Evolutionary conservation across 2,113 vertebrate genomes (phyloP).

Genomic region (Mormyrus lacerda): DNA sequence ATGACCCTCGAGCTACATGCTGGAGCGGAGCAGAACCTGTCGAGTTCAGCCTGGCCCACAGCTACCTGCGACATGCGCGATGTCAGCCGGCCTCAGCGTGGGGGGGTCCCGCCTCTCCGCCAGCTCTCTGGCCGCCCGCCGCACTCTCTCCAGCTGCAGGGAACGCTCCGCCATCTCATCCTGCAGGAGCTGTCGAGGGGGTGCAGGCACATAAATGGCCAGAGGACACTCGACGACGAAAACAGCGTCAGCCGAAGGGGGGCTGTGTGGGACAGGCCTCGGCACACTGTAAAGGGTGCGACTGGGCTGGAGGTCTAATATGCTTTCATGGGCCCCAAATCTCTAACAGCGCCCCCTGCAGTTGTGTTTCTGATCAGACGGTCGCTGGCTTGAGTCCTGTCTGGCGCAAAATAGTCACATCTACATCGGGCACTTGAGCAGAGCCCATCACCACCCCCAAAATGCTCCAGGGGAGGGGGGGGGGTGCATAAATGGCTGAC

Average conservation of each 20-base stretch:
- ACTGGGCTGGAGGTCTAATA: neutral
- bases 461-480: neutral
- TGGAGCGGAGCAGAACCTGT: too few species aligned
- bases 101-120: slow-evolving; percentile 74
- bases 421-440: neutral
- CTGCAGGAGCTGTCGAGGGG: slow-evolving; percentile 69
- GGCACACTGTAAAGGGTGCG: neutral
- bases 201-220: neutral
- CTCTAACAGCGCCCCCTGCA: neutral
- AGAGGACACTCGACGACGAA: neutral
- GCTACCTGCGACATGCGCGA: slow-evolving; percentile 76
- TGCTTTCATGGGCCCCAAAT: neutral
- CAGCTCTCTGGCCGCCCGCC: slow-evolving; percentile 71
- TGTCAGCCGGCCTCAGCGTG: slow-evolving; percentile 59
- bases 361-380: neutral
- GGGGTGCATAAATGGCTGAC: neutral
- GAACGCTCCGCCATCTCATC: slow-evolving; percentile 84
- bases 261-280: neutral
- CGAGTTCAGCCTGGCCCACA: neutral
- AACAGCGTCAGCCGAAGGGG: too few species aligned
- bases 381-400: neutral
- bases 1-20: neutral
- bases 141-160: slow-evolving; percentile 87
- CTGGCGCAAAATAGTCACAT: neutral
- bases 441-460: neutral